Evolutionary conservation across 2,888 invertebrate genomes (phyloP), one percentile per base, ranked within the genome.

Genomic region (Iselma pallidipennis): DNA sequence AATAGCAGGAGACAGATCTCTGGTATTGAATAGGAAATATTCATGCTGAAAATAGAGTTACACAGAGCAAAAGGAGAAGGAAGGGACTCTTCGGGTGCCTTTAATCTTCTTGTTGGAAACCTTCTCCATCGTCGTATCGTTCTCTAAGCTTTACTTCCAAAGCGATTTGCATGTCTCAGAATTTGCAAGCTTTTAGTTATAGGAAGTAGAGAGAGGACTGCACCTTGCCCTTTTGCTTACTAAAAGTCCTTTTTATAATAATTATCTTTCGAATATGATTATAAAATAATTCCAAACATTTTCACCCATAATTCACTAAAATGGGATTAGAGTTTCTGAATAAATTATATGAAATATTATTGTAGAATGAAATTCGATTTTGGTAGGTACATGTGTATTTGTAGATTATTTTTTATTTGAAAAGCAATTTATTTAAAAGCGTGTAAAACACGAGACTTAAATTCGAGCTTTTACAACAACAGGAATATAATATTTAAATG

Each of bases 41-140:
- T 75, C 77, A 74, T 74, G 75, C 73, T 73, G 74, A 73, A 76
- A 76, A 76, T 72, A 72, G 74, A 72, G 73, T 75, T 74, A 74
- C 66, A 68, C 59, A 66, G 67, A 71, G 69, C 4, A 45, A 23
- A 45, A 45, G 21, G 45, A 45, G 45, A 6, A 21, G 21, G 45
- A 63, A 71, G 66, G 68, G 70, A 69, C 69, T 67, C 65, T 62
- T 63, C 49, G 31, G 55, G 49, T 66, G 68, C 69, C 74, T 75
- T 75, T 76, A 76, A 76, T 76, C 76, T 75, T 72, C 74, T 72
- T 71, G 63, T 56, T 50, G 55, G 61, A 49, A 57, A 67, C 54
- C 66, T 26, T 57, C 50, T 55, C 14, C 55, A 29, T 21, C 12
- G 57, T 45, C 58, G 49, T 57, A 61, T 61, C 61, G 53, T 53